phyloP scores from a whole-genome alignment of 1,140 invertebrate species.

The Delia radicum region DNA sequence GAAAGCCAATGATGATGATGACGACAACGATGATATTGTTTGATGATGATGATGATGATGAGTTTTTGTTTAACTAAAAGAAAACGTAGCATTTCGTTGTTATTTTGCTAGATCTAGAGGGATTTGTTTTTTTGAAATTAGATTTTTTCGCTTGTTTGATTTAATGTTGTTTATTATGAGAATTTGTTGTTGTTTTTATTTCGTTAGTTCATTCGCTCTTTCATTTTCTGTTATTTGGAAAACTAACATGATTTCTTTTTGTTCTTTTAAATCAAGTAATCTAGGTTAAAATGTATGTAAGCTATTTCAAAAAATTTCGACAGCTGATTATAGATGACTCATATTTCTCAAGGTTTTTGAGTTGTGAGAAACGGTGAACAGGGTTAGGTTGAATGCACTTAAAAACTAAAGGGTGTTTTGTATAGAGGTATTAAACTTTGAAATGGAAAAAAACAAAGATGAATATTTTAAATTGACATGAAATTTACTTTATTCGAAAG shows the following conservation, averaged over 20 bases:
- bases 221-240: not conserved
- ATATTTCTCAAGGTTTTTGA: no score
- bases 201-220: not conserved
- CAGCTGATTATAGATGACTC: no score
- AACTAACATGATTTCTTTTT: not conserved
- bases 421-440: no score
- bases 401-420: no score
- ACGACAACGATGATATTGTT: not conserved
- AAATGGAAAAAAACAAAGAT: no score
- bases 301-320: not conserved
- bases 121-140: conserved; percentile 10
- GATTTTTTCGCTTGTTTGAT: not conserved
- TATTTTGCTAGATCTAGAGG: not conserved
- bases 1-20: not conserved
- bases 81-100: not conserved
- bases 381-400: no score
- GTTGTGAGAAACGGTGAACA: no score
- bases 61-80: not conserved
- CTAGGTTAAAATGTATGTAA: not conserved
- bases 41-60: not conserved
- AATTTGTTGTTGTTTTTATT: not conserved
- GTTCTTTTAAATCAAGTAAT: no score
- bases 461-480: no score
- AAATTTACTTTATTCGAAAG: no score
- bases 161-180: conserved; percentile 5